These are phyloP conservation scores for Merluccius polli DNA, from an alignment of 2,797 vertebrate genomes.

Conservation along the genomic window DNA sequence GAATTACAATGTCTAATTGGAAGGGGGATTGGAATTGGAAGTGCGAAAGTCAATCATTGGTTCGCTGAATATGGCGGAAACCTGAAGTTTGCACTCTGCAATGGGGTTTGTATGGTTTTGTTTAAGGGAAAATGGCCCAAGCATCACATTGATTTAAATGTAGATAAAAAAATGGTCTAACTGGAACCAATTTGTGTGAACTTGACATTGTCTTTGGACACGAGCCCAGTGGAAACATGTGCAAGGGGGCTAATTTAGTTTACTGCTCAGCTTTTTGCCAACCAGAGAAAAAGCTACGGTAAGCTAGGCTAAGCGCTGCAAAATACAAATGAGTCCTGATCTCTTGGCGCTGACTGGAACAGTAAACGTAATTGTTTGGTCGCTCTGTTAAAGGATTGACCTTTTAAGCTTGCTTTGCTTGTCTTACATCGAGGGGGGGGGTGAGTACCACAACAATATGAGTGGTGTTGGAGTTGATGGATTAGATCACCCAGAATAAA, in stretches of 20 bases:
- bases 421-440: background rate
- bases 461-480: background rate
- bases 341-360: background rate
- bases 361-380: background rate
- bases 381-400: slow-evolving; percentile 2
- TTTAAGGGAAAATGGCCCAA: background rate
- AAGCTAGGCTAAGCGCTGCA: slow-evolving; percentile 7
- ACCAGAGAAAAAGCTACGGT: background rate
- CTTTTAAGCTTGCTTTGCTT: slow-evolving; percentile 3
- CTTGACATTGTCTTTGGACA: too few relatives aligned
- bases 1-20: slow-evolving; percentile 51
- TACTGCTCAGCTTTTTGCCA: background rate
- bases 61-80: slow-evolving; percentile 48
- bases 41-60: slow-evolving; percentile 42
- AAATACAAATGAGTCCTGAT: background rate
- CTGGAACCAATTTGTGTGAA: background rate
- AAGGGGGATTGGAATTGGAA: slow-evolving; percentile 40
- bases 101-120: background rate
- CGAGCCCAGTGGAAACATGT: background rate
- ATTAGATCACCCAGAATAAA: background rate
- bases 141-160: too few relatives aligned
- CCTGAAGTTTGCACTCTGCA: background rate
- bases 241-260: background rate
- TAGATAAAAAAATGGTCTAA: background rate
- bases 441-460: background rate